phyloP scores from a whole-genome alignment of 2,113 vertebrate genomes.

The Isurus oxyrinchus region DNA sequence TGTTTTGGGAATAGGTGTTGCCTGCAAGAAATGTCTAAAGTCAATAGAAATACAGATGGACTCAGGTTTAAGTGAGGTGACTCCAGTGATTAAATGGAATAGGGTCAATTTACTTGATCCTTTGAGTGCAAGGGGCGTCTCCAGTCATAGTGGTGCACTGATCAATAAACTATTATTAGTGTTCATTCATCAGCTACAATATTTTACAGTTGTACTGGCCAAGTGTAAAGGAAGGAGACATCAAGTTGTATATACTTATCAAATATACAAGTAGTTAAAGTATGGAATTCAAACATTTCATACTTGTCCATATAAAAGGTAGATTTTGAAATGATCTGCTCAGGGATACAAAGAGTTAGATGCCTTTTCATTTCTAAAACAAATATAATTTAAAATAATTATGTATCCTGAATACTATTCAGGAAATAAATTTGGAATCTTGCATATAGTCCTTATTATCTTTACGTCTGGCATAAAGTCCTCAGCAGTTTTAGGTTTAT shows the following conservation, averaged over 20 bases:
- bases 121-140: no score
- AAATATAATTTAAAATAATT: background rate
- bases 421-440: background rate
- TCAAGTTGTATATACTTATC: background rate
- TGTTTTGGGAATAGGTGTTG: background rate
- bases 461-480: background rate
- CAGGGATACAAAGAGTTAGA: background rate
- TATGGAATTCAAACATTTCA: background rate
- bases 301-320: background rate
- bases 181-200: background rate
- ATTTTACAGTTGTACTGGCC: background rate
- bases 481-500: no score
- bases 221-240: background rate
- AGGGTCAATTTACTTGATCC: background rate
- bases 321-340: background rate
- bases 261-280: background rate
- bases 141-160: background rate
- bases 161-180: conserved; percentile 2
- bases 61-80: background rate
- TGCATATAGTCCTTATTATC: background rate
- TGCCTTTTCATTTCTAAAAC: background rate
- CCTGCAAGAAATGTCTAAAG: background rate
- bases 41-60: background rate
- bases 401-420: background rate
- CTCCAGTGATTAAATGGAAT: background rate